Evolutionary conservation across 2,888 invertebrate genomes (phyloP), one percentile per base, ranked within the genome.

Genomic region (Sylvicola fuscatus): DNA sequence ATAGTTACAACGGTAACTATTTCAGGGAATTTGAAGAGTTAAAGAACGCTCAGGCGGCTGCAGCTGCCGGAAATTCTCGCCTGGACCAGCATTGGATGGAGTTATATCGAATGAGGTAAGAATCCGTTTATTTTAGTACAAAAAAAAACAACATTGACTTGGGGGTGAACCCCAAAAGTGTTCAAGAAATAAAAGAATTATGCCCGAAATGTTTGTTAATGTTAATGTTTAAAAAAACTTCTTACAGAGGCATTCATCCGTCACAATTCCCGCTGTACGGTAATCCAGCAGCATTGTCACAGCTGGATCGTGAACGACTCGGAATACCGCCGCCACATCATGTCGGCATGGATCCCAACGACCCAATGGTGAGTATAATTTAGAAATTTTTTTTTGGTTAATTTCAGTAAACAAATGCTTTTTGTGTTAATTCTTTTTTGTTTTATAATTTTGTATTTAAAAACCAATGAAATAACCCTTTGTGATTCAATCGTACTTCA

Each of bases 11-110:
- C 21, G 21, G 29, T 13, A 13, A 13, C 29, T 13, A 43, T 65
- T 90, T 43, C 87, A 90, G 60, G 45, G 59, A 59, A 48, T 46
- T 59, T 42, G 89, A 89, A 51, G 92, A 87, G 54, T 66, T 87
- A 42, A 80, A 92, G 61, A 71, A 69, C 55, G 68, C 73, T 41
- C 59, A 60, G 45, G 61, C 60, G 36, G 47, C 46, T 12, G 68
- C 68, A 41, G 70, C 70, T 43, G 66, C 69, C 13, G 70, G 68
- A 16, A 68, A 70, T 34, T 65, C 74, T 39, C 65, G 68, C 32
- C 62, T 81, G 45, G 81, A 82, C 53, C 80, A 81, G 1, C 76
- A 76, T 47, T 77, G 90, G 89, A 59, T 92, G 46, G 92, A 93
- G 53, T 73, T 92, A 54, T 92, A 92, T 52, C 65, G 87, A 51